A percentile compares a stretch with the other conserved stretches of the same genome.
Conservation (phyloP, 2,797 vertebrate genomes). For the Ctenopoma multispine region DNA sequence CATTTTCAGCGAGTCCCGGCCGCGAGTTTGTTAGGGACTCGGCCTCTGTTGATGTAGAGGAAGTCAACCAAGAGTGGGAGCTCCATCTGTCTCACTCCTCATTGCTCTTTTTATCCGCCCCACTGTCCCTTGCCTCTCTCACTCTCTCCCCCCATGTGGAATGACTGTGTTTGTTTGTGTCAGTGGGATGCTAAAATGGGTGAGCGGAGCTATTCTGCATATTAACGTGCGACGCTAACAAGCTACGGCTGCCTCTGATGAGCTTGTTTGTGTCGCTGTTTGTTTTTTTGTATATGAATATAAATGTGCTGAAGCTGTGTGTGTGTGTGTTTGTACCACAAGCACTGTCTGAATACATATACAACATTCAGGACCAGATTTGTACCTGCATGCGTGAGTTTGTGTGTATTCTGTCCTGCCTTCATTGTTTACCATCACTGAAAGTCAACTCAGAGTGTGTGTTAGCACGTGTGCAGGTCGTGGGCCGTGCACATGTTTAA, state of each 20-base stretch:
- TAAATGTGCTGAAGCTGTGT: conserved; percentile 54
- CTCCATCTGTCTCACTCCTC: conserved; percentile 74
- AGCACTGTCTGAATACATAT: conserved; percentile 1
- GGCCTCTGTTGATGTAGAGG: conserved; percentile 52
- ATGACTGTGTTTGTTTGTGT: conserved; percentile 67
- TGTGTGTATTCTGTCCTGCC: background rate
- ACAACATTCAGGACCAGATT: conserved; percentile 29
- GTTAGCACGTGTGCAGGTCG: conserved; percentile 9
- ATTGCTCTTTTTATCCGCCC: conserved; percentile 63
- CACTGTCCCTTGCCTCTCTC: conserved; percentile 13
- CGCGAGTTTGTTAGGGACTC: conserved; percentile 56
- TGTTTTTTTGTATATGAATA: conserved; percentile 63
- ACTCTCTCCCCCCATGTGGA: conserved; percentile 24
- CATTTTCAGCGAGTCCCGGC: conserved; percentile 46
- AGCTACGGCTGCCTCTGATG: conserved; percentile 74
- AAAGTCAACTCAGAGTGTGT: conserved; percentile 37
- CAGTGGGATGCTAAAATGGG: conserved; percentile 67
- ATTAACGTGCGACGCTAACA: conserved; percentile 71
- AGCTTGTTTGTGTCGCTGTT: conserved; percentile 73
- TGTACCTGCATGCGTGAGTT: conserved; percentile 2
- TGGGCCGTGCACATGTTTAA: conserved; percentile 37
- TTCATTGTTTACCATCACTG: conserved; percentile 50
- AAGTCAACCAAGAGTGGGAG: conserved; percentile 69
- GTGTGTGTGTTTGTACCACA: conserved; percentile 11
- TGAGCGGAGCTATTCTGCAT: conserved; percentile 71